Conservation (phyloP, 2,797 vertebrate species). For the Lycodopsis pacificus region DNA sequence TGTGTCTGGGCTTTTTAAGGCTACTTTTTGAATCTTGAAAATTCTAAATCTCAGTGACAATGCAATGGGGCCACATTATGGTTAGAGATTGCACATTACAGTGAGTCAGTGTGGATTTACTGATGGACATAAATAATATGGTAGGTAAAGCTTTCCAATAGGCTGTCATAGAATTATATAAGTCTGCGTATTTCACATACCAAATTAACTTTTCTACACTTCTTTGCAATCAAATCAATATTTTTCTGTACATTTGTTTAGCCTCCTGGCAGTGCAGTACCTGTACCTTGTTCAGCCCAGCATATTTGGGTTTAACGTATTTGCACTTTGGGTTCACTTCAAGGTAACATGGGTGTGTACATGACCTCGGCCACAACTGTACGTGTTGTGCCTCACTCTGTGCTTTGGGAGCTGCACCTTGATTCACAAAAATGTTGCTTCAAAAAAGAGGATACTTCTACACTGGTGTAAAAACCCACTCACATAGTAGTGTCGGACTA, state of each 20-base stretch:
- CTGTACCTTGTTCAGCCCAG: neutral
- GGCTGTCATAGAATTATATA: neutral
- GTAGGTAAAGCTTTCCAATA: neutral
- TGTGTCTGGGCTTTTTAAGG: constrained; percentile 74
- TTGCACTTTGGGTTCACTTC: neutral
- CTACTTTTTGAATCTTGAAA: constrained; percentile 27
- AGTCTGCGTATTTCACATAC: neutral
- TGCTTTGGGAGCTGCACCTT: neutral
- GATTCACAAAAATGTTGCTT: neutral
- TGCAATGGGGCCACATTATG: neutral
- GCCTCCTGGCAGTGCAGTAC: neutral
- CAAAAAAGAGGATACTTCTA: neutral
- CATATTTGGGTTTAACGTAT: neutral
- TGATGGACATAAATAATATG: neutral
- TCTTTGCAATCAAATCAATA: constrained; percentile 1
- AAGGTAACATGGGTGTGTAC: neutral
- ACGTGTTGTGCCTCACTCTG: neutral
- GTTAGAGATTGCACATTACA: neutral
- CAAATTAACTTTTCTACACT: neutral
- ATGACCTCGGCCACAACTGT: neutral
- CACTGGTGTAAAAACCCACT: neutral
- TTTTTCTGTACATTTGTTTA: neutral
- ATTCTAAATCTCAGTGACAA: too few relatives aligned
- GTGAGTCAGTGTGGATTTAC: neutral
- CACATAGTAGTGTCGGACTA: neutral